Base-by-base conservation (phyloP, 2,797 vertebrate genomes). In the Mormyrops boulengeri region DNA sequence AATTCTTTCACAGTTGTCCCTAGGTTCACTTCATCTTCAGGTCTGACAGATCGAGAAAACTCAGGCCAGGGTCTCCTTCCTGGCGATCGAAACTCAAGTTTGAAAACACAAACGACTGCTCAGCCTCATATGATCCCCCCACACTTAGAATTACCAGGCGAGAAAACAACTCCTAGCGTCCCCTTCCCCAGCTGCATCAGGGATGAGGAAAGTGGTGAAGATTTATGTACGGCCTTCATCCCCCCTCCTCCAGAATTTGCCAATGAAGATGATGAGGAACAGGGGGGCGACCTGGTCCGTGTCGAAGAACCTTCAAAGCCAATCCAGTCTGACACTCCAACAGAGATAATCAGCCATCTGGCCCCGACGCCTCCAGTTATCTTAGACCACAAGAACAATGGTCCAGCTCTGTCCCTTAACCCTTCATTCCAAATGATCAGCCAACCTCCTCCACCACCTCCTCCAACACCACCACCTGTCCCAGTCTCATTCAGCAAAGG, bases 171-270 rank as follows among this genome's bases (percentile, higher is more conserved):
- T 49, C 44, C 89, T 19, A 89, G 80, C 60, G 52, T 22, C 34
- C 55, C 55, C 2, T 52, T 12, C 49, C 60, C 89, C 90, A 88
- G 62, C 62, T 17, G 30, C 3, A 7, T 88, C 49, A 88, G 89
- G 26, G 66, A 88, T 86, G 66, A 89, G n/a, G 85, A 90, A 26
- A 90, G 34, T 8, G 91, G 86, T 88, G 92, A 91, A 85, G 92
- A 92, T n/a, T 4, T 92, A 2, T 89, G 2, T 34, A 17, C 94
- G 30, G 87, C 91, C 3, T 88, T 97, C 11, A 95, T 97, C 30
- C 95, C 96, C 85, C 96, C 96, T 0, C 96, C 96, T 0, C 95
- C 96, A 80, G 96, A 96, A 91, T 97, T 97, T 92, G 93, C 93
- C 8, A 94, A 94, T 88, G 91, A 88, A 3, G 94, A 93, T 57